Evolutionary conservation across 2,888 invertebrate species (phyloP), one percentile per base, ranked within the genome.

Genomic region (Polydrusus cervinus): DNA sequence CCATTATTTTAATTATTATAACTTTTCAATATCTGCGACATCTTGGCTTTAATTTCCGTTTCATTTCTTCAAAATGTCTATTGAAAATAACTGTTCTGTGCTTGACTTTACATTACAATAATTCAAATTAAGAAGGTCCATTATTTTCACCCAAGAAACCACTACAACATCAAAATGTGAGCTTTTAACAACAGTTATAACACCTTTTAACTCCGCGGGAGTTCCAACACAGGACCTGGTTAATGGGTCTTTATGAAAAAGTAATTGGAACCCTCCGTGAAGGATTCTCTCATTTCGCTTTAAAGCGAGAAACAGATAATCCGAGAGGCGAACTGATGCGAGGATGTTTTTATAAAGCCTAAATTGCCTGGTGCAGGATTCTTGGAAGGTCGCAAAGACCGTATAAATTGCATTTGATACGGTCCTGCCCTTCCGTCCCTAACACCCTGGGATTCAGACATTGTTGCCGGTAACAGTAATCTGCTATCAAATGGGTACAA

Each of bases 361-460:
- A 18, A 51, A 51, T 51, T 66, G 66, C 62, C 70, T 61, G 70
- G 69, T 69, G 38, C 25, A 40, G 57, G 62, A 71, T 71, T 71
- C 71, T 57, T 64, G 53, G 71, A 71, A 71, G 71, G 71, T 71
- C 65, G 51, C 65, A 30, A 71, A 62, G 62, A 65, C 71, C 45
- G 53, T 65, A 45, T 55, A 64, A 71, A 71, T 65, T 55, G 55
- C 25, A 71, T 71, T 65, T 45, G 71, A 65, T 71, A 71, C 71
- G 62, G 71, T 30, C 53, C 65, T 71, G 71, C 71, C 71, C 70
- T 62, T 70, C 30, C 69, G 69, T 61, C 62, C 55, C 64, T 45
- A 16, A 64, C 25, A 45, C 57, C 67, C 43, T 57, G 40, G 43
- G 67, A 45, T 30, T 57, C 16, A 1, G 20, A 51, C 71, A 43